phyloP scores from a whole-genome alignment of 2,113 vertebrate genomes.

The Colistium nudipinnis region DNA sequence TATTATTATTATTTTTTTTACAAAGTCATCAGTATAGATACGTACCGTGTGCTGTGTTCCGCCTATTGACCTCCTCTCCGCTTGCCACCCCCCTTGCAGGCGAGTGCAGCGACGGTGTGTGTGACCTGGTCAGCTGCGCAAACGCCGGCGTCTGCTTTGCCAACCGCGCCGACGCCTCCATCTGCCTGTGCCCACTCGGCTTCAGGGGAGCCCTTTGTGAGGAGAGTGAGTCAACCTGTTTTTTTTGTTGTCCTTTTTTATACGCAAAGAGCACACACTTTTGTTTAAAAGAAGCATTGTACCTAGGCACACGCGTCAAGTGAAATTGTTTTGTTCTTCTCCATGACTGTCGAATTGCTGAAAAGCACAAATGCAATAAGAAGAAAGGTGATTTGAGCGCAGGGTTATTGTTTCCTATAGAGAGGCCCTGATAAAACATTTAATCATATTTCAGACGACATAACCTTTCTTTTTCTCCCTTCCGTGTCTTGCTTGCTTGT shows the following conservation, averaged over 20 bases:
- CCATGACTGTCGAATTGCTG: conserved; percentile 26
- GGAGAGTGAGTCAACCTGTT: conserved; percentile 88
- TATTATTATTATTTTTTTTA: too few relatives aligned
- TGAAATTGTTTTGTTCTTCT: conserved; percentile 14
- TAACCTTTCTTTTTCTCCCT: conserved; percentile 5
- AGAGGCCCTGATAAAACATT: conserved; percentile 13
- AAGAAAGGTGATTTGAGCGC: conserved; percentile 26
- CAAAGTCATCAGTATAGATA: background rate
- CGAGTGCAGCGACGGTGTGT: conserved; percentile 92
- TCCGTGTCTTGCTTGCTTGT: background rate
- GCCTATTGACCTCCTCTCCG: background rate
- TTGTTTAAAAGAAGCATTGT: conserved; percentile 6
- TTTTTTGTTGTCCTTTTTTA: background rate
- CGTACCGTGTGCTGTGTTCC: background rate
- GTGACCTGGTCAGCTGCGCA: conserved; percentile 86
- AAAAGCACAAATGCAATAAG: conserved; percentile 15
- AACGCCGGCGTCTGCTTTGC: conserved; percentile 89
- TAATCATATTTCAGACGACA: conserved; percentile 15
- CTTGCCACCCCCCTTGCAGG: conserved; percentile 74
- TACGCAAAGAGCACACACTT: background rate
- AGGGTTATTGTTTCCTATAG: conserved; percentile 31
- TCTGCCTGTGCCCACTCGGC: conserved; percentile 94
- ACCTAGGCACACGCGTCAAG: background rate
- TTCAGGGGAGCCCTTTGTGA: conserved; percentile 92
- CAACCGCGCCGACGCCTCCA: conserved; percentile 87